Percentiles rank a stretch among this genome's conserved stretches.
Conservation (phyloP, 2,888 invertebrate genomes). For the Andrena minutula region DNA sequence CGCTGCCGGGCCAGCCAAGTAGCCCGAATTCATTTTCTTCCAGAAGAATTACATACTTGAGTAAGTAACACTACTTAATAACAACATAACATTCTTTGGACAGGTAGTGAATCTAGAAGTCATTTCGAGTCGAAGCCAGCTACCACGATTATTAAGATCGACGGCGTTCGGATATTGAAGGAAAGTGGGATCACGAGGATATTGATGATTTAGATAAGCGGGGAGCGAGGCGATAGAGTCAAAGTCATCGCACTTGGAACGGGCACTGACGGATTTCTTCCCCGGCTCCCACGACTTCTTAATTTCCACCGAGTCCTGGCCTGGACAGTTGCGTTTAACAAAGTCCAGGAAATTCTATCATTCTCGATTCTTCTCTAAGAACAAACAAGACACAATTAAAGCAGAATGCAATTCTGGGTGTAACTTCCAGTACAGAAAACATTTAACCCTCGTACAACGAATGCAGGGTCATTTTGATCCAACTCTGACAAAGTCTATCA, state of each 20-base stretch:
- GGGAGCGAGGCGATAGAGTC: slow-evolving; percentile 63
- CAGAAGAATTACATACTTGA: too few relatives aligned
- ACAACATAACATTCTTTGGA: background rate
- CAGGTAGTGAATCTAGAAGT: background rate
- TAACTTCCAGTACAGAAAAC: too few relatives aligned
- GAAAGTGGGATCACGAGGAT: slow-evolving; percentile 46
- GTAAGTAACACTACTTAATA: too few relatives aligned
- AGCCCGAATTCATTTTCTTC: background rate
- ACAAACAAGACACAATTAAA: background rate
- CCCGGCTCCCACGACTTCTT: slow-evolving; percentile 53
- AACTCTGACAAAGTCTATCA: too few relatives aligned
- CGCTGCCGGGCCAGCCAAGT: slow-evolving; percentile 5
- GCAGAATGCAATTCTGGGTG: background rate
- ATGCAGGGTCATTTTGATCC: too few relatives aligned
- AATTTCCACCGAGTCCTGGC: slow-evolving; percentile 40
- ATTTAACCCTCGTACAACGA: too few relatives aligned
- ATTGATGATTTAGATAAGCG: slow-evolving; percentile 63
- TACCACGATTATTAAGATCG: slow-evolving; percentile 42
- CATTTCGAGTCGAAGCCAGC: background rate
- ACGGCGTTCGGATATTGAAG: slow-evolving; percentile 40
- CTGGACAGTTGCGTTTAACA: slow-evolving; percentile 54
- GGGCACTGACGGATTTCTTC: slow-evolving; percentile 66
- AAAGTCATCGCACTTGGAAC: slow-evolving; percentile 70
- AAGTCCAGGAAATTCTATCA: background rate
- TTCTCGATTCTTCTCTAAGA: background rate